Evolutionary conservation across 1,140 invertebrate species (phyloP).

Genomic region (Bombus superbus): DNA sequence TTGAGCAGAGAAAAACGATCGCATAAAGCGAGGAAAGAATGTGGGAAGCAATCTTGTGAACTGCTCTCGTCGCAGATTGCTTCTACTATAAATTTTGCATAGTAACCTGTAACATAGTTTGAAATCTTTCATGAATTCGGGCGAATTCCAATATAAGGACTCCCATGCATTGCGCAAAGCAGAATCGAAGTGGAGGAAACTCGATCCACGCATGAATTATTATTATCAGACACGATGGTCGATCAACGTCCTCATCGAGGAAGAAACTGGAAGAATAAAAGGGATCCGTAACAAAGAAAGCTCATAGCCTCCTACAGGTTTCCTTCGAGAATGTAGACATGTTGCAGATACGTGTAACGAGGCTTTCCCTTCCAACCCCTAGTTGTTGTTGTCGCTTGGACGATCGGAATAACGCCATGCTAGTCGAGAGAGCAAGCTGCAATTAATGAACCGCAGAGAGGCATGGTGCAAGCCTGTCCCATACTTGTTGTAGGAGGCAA

Average conservation of each 20-base stretch:
- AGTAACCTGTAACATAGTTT: not conserved
- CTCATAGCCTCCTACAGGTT: not conserved
- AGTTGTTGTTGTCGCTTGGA: not conserved
- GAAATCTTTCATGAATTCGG: not conserved
- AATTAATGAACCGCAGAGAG: slow-evolving; percentile 40
- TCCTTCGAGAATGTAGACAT: not conserved
- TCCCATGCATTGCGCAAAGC: too few species aligned
- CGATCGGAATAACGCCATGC: not conserved
- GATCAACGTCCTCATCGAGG: not conserved
- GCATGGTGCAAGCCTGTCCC: slow-evolving; percentile 22
- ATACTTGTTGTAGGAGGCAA: slow-evolving; percentile 33
- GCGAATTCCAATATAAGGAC: not conserved
- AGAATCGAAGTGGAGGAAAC: not conserved
- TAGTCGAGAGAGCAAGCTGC: not conserved
- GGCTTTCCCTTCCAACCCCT: not conserved
- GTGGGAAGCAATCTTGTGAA: not conserved
- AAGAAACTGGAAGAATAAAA: slow-evolving; percentile 2
- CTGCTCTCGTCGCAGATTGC: not conserved
- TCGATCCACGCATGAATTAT: not conserved
- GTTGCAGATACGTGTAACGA: not conserved
- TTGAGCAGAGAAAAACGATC: not conserved
- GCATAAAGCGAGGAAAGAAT: not conserved
- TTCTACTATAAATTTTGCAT: not conserved
- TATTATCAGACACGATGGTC: not conserved
- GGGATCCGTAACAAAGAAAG: not conserved